phyloP scores from a whole-genome alignment of 2,888 invertebrate species.

The Apodemia zela region DNA sequence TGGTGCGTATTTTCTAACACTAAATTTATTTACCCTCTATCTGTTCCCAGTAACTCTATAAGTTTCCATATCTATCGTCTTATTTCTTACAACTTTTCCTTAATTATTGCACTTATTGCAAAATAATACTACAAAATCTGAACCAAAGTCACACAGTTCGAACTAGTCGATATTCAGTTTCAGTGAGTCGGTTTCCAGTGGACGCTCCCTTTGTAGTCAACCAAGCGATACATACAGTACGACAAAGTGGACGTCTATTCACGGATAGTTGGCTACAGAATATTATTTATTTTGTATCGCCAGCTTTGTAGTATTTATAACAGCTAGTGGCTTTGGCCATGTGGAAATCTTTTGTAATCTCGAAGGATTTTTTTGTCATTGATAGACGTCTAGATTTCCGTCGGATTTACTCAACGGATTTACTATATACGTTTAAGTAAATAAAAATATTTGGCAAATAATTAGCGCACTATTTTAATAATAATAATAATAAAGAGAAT shows the following conservation, averaged over 20 bases:
- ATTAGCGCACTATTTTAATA: no score
- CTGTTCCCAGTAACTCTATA: no score
- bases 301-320: neutral
- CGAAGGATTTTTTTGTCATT: neutral
- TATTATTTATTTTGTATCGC: conserved; percentile 11
- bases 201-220: conserved; percentile 28
- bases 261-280: conserved; percentile 10
- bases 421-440: no score
- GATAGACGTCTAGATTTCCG: neutral
- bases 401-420: neutral
- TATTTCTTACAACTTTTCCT: no score
- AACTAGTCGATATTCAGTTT: conserved; percentile 19
- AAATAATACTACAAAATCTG: neutral
- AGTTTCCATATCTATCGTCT: no score
- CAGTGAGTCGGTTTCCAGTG: conserved; percentile 33
- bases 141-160: conserved; percentile 4
- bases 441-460: no score
- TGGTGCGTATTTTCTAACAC: no score
- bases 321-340: neutral
- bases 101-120: neutral
- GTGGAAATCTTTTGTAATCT: conserved; percentile 8
- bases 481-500: no score
- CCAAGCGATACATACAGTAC: conserved; percentile 19
- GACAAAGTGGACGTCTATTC: neutral
- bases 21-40: no score